These are phyloP conservation scores for Rousettus leschenaultii DNA, from an alignment of 2,113 vertebrate genomes.

Conservation along the genomic window DNA sequence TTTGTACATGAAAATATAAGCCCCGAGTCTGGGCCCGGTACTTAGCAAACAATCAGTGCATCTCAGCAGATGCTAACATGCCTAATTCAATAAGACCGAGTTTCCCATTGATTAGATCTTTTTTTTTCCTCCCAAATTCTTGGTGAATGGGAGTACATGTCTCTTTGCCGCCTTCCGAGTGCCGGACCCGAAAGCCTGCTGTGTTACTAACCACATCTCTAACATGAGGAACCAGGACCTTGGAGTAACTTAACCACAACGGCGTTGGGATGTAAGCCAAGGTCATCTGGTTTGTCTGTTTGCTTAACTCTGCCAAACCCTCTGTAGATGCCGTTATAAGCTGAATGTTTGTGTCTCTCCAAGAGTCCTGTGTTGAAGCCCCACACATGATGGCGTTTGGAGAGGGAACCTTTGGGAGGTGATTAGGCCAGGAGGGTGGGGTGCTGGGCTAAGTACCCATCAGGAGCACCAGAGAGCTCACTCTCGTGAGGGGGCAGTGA, in stretches of 20 bases:
- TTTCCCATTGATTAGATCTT: not conserved
- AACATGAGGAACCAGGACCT: not conserved
- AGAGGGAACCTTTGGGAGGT: not conserved
- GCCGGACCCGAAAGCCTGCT: not conserved
- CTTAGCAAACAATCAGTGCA: not conserved
- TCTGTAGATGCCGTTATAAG: not conserved
- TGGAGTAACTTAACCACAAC: not conserved
- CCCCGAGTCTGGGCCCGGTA: not conserved
- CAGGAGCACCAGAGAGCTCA: not conserved
- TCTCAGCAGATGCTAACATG: not conserved
- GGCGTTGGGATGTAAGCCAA: constrained; percentile 8
- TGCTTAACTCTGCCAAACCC: not conserved
- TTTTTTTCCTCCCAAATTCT: not conserved
- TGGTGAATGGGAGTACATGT: not conserved
- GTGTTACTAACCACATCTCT: constrained; percentile 2
- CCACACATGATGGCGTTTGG: not conserved
- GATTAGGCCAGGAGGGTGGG: not conserved
- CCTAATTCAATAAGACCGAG: not conserved
- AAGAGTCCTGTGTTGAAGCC: not conserved
- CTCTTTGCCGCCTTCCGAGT: not conserved
- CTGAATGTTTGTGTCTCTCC: not conserved
- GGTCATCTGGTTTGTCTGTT: not conserved
- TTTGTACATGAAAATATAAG: not conserved
- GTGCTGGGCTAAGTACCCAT: not conserved
- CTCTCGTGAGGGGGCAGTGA: not conserved